Base-by-base conservation (phyloP, 2,888 invertebrate genomes). In the Vannuccia rotundouncinata region DNA sequence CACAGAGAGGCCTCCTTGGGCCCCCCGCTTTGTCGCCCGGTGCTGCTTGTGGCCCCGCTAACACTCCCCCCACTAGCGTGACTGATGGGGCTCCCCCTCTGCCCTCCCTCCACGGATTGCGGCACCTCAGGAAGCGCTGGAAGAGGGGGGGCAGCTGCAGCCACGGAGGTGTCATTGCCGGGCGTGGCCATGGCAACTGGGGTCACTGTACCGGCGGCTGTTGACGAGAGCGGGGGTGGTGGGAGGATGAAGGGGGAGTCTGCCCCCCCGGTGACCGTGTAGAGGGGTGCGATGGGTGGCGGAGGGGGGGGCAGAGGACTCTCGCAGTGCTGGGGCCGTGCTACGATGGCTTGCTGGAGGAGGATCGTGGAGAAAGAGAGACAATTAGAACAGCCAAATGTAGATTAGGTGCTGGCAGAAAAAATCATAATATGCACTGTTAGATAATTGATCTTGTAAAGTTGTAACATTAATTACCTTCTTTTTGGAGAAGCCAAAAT, bases 1-100 rank as follows among this genome's bases (percentile, higher is more conserved):
- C 87, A 87, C 75, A 86, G 45, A 45, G 10, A 13, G 10, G 45
- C 45, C 45, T 45, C 45, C 45, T 45, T 45, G 45, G 45, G 45
- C 45, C 45, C 45, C 45, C 10, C 17, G 45, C 45, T 45, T 17
- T 45, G 45, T 17, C 45, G 45, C 10, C 45, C 45, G 10, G 10
- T 17, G 45, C 10, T 45, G 45, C 45, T 45, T 17, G 45, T 45
- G 45, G 45, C 45, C 45, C 45, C 45, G 17, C 45, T 45, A 5
- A 45, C 45, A 66, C 22, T 66, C 5, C 66, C 66, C 22, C 66
- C 66, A 66, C 66, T 66, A 2, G 66, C 25, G 22, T 13, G 10
- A 22, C 66, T 66, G 22, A 27, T 66, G 5, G 66, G 5, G 2
- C 10, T 66, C 10, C 10, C 22, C 2, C 22, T 22, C 2, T 2